phyloP scores from a whole-genome alignment of 2,797 vertebrate genomes.

The Tapirus indicus region DNA sequence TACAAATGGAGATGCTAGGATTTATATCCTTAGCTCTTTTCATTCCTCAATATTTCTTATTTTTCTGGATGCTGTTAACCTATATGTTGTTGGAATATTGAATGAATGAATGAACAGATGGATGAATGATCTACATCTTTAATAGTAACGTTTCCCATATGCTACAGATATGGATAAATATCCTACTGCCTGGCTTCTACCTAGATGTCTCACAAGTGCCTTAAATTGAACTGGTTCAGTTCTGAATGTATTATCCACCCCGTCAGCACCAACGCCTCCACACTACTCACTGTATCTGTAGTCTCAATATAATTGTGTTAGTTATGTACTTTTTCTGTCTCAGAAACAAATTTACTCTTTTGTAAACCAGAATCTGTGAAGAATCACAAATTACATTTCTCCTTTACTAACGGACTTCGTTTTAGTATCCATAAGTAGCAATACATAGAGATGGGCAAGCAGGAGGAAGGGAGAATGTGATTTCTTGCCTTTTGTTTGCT shows the following conservation, averaged over 20 bases:
- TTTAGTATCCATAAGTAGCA: not conserved
- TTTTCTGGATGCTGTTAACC: not conserved
- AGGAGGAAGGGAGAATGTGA: not conserved
- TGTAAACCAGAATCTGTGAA: not conserved
- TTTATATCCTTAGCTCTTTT: not conserved
- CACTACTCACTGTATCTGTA: not conserved
- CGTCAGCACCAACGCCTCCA: not conserved
- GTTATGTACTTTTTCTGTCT: not conserved
- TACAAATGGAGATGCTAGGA: not conserved
- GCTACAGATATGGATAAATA: not conserved
- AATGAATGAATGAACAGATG: not conserved
- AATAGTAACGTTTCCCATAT: not conserved
- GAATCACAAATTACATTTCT: not conserved
- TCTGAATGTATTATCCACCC: not conserved
- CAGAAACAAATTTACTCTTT: not conserved
- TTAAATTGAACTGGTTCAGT: not conserved
- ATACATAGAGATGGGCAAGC: not conserved
- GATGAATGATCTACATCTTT: not conserved
- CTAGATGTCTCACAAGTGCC: not conserved
- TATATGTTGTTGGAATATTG: not conserved
- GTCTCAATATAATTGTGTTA: not conserved
- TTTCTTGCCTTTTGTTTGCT: not conserved
- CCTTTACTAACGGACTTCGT: not conserved
- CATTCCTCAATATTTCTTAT: not conserved
- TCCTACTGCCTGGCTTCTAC: not conserved